Base-by-base conservation (phyloP, 2,797 vertebrate species). In the Galagoides demidoff region DNA sequence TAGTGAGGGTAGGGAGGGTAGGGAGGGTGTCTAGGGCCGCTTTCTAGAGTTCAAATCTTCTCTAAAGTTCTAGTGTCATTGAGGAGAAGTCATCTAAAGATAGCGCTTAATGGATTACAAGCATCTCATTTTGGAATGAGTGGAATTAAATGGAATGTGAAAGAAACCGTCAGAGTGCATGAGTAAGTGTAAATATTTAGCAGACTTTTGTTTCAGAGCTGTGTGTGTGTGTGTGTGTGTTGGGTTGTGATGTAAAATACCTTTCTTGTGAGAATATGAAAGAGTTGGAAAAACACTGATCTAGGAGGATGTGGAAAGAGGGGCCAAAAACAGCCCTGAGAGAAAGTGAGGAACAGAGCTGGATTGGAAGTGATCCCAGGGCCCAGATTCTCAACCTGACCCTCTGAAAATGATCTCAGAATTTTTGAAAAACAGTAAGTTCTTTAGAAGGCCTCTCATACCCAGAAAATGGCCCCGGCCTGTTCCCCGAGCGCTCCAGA, bases 381-480 rank as follows among this genome's bases (percentile, higher is more conserved):
- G 31, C 57, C 55, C 49, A 64, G 87, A 74, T 78, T 23, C 43
- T 84, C 86, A 85, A 16, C 2, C 6, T 59, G 3, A 86, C 19
- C 23, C 57, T 90, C 83, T 82, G 49, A 77, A 84, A 84, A 76
- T 64, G 31, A 68, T 31, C 91, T 90, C 68, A 12, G 37, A 57
- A 94, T 87, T 71, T 52, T 73, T n/a, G 94, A 79, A 39, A 93
- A 85, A 91, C 45, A 17, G 12, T 3, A 74, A 94, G n/a, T 52
- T 52, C 49, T 52, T 52, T 52, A 55, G 6, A 66, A 10, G 29
- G 29, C 5, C 61, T 94, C 64, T 52, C 31, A 12, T 1, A 17
- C 23, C 39, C 55, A 66, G 66, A 57, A 90, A 85, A n/a, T 2
- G 14, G 31, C 55, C 49, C 23, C 29, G 31, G 22, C 12, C 22